phyloP scores from a whole-genome alignment of 2,888 invertebrate species.

The Euclidia mi region DNA sequence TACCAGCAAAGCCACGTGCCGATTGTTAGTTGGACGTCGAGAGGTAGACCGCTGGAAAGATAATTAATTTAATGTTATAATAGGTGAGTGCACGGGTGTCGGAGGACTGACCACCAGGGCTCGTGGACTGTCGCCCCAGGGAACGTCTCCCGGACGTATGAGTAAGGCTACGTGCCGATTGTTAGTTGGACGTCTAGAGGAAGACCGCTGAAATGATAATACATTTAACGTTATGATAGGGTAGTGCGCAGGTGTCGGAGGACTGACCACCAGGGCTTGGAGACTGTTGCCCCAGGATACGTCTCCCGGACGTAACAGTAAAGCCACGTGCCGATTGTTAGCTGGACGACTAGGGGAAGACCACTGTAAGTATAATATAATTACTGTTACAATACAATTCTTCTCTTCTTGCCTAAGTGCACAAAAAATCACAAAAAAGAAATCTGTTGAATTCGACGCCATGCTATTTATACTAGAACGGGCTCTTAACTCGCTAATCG shows the following conservation, averaged over 20 bases:
- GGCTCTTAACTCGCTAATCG: no score
- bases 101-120: conserved; percentile 75
- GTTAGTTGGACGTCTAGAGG: conserved; percentile 71
- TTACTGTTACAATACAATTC: background rate
- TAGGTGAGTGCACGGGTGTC: conserved; percentile 27
- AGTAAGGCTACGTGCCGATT: conserved; percentile 73
- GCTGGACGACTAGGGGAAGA: conserved; percentile 71
- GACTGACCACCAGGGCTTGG: conserved; percentile 76
- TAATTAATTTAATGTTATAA: background rate
- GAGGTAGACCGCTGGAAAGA: conserved; percentile 71
- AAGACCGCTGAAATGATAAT: conserved; percentile 69
- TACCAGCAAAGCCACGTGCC: conserved; percentile 71
- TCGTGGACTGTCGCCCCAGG: conserved; percentile 53
- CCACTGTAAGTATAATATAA: conserved; percentile 66
- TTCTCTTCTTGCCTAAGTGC: no score
- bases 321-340: conserved; percentile 71
- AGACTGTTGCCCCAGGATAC: conserved; percentile 19
- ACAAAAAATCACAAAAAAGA: no score
- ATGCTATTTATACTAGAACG: no score
- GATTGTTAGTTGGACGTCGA: conserved; percentile 71
- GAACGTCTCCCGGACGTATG: conserved; percentile 6
- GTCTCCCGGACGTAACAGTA: conserved; percentile 38
- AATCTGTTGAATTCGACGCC: no score
- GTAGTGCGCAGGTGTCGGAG: conserved; percentile 49
- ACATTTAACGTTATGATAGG: background rate